phyloP scores from a whole-genome alignment of 2,797 vertebrate species.

The Aldrovandia affinis region DNA sequence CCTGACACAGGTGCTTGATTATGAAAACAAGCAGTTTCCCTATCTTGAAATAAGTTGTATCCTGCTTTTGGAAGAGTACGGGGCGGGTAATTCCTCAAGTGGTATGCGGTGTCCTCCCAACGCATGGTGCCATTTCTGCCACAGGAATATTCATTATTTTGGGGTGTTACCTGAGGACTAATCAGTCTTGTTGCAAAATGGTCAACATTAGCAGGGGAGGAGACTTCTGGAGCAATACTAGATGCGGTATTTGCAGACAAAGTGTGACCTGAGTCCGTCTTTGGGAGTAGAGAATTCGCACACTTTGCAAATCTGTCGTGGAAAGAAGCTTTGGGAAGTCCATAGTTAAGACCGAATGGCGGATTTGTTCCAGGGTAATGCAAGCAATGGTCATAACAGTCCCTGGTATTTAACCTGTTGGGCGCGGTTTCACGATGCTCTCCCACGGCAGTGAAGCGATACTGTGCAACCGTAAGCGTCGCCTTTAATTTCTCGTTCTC shows the following conservation, averaged over 20 bases:
- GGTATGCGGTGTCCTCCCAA: not conserved
- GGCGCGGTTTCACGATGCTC: not conserved
- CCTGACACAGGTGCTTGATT: not conserved
- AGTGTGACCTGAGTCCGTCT: not conserved
- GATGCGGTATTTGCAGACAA: not conserved
- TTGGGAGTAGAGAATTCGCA: constrained; percentile 7
- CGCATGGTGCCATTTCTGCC: not conserved
- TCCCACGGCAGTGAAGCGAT: not conserved
- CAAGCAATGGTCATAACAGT: not conserved
- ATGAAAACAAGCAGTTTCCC: not conserved
- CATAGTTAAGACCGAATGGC: not conserved
- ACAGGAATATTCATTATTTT: constrained; percentile 11
- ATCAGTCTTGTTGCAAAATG: not conserved
- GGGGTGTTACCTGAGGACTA: not conserved
- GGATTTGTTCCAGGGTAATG: not conserved
- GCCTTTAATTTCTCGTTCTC: constrained; percentile 63
- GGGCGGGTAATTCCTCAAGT: constrained; percentile 7
- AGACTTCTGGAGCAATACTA: constrained; percentile 5
- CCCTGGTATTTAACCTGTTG: not conserved
- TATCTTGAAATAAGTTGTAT: constrained; percentile 13
- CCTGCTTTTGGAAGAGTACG: not conserved
- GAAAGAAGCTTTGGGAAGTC: constrained; percentile 14
- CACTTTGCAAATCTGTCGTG: not conserved
- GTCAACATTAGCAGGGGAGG: not conserved
- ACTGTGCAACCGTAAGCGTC: constrained; percentile 52